Evolutionary conservation across 2,797 vertebrate species (phyloP).

Genomic region (Carcharodon carcharias): DNA sequence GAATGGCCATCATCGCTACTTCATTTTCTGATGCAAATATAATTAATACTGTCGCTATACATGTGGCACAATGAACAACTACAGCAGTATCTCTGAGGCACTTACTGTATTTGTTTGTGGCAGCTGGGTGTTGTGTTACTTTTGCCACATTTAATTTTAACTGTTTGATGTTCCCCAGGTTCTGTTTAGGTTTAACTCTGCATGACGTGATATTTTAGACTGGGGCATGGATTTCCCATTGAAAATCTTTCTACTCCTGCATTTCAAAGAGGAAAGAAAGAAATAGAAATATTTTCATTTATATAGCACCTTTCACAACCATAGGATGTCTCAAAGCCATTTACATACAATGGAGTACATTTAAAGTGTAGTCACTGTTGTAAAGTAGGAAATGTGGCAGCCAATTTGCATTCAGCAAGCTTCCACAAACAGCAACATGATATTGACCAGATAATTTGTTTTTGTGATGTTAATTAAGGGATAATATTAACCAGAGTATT

Average conservation of each 20-base stretch:
- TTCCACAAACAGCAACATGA: too few species aligned
- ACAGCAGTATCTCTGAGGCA: background rate
- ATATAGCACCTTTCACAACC: too few species aligned
- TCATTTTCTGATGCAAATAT: background rate
- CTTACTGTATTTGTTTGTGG: background rate
- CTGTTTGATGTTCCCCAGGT: background rate
- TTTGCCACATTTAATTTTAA: background rate
- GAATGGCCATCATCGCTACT: background rate
- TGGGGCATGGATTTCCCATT: background rate
- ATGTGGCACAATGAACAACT: background rate
- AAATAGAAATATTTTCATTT: too few species aligned
- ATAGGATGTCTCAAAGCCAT: background rate
- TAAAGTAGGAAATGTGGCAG: too few species aligned
- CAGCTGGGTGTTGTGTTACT: background rate
- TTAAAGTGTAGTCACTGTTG: too few species aligned
- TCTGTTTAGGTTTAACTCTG: background rate
- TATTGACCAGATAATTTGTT: too few species aligned
- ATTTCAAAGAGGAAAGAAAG: too few species aligned
- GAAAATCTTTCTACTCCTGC: background rate
- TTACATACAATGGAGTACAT: too few species aligned
- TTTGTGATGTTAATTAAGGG: too few species aligned
- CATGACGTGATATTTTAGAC: background rate
- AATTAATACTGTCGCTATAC: background rate
- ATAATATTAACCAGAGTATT: background rate
- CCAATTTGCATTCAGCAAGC: too few species aligned